phyloP scores from a whole-genome alignment of 2,797 vertebrate species.

The Pempheris klunzingeri region DNA sequence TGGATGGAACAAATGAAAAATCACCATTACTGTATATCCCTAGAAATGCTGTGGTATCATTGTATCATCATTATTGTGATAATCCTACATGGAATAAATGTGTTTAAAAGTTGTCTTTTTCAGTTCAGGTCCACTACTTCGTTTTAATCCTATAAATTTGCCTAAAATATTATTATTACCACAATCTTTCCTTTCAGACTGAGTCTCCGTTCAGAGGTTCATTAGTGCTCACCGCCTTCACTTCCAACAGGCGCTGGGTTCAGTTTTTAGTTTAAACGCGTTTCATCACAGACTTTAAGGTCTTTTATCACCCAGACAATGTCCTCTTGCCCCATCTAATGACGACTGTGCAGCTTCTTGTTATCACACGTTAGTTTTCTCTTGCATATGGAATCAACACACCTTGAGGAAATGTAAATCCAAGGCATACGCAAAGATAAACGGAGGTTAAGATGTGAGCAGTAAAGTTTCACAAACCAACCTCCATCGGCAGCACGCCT shows the following conservation, averaged over 20 bases:
- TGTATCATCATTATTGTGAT: not conserved
- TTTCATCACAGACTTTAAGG: slow-evolving; percentile 39
- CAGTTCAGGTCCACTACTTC: not conserved
- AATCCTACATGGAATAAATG: not conserved
- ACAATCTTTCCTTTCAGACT: not conserved
- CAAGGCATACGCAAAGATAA: not conserved
- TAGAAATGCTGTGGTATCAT: not conserved
- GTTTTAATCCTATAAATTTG: not conserved
- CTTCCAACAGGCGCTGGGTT: slow-evolving; percentile 30
- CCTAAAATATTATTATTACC: not conserved
- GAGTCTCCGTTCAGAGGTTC: slow-evolving; percentile 14
- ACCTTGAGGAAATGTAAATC: slow-evolving; percentile 11
- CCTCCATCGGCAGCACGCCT: slow-evolving; percentile 6
- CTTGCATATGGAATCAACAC: not conserved
- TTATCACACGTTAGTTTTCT: not conserved
- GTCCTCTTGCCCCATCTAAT: not conserved
- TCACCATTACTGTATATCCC: too few relatives aligned
- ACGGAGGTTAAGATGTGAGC: not conserved
- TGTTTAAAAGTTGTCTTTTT: not conserved
- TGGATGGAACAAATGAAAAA: slow-evolving; percentile 1
- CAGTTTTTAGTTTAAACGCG: slow-evolving; percentile 68
- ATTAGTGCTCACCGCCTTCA: slow-evolving; percentile 35
- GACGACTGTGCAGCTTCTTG: not conserved
- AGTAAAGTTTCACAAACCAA: not conserved
- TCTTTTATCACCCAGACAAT: not conserved